These are phyloP conservation scores for Drosophila murphyi DNA, from an alignment of 1,140 invertebrate species.

Conservation along the genomic window DNA sequence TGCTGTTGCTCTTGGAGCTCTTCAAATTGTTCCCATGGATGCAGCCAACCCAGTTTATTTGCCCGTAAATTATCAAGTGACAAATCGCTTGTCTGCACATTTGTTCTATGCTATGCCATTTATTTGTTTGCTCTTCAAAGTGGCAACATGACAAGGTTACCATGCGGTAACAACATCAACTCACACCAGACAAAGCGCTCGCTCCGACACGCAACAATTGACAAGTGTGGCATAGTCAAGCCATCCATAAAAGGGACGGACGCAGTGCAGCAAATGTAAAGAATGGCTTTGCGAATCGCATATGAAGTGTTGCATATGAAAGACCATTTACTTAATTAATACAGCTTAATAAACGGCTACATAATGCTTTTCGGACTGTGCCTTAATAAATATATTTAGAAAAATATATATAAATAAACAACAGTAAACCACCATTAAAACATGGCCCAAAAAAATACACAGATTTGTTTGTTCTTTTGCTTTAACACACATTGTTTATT, in stretches of 20 bases:
- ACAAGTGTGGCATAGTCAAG: slow-evolving; percentile 18
- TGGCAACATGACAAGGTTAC: slow-evolving; percentile 56
- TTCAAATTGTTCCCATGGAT: background rate
- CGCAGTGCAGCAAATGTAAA: background rate
- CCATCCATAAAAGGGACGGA: background rate
- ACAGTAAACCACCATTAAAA: no score
- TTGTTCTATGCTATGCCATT: slow-evolving; percentile 59
- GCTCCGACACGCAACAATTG: slow-evolving; percentile 50
- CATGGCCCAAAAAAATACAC: slow-evolving; percentile 5
- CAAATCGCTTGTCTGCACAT: slow-evolving; percentile 73
- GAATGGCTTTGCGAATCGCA: background rate
- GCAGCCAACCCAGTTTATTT: slow-evolving; percentile 53
- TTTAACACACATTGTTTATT: slow-evolving; percentile 68
- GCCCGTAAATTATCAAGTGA: slow-evolving; percentile 63
- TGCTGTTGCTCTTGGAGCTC: slow-evolving; percentile 9
- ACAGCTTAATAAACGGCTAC: slow-evolving; percentile 11
- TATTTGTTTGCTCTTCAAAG: slow-evolving; percentile 71
- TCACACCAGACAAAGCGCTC: slow-evolving; percentile 4
- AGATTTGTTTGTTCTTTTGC: slow-evolving; percentile 1
- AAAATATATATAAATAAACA: background rate
- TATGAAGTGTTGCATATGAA: slow-evolving; percentile 7
- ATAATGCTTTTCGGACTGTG: background rate
- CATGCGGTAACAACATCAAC: slow-evolving; percentile 13
- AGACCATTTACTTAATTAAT: slow-evolving; percentile 34
- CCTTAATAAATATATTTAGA: background rate